phyloP scores from a whole-genome alignment of 2,797 vertebrate genomes.

The Nannoperca australis region DNA sequence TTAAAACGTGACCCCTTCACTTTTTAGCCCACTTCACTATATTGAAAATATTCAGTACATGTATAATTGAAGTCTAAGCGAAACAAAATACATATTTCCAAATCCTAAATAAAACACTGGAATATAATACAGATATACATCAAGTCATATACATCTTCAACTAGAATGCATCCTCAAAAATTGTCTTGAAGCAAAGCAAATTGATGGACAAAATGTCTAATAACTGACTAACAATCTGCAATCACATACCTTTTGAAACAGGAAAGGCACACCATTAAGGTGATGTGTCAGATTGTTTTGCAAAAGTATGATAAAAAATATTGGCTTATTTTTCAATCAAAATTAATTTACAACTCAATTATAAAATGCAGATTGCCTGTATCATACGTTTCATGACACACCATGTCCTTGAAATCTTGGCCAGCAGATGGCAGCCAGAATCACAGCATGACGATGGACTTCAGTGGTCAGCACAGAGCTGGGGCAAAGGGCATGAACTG shows the following conservation, averaged over 20 bases:
- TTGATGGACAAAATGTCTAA: no score
- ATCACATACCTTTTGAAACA: not conserved
- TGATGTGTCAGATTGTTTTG: not conserved
- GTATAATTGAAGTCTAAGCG: not conserved
- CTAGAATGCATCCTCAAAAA: not conserved
- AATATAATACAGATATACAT: no score
- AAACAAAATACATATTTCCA: not conserved
- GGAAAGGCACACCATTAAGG: not conserved
- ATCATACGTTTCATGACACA: not conserved
- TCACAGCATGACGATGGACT: constrained; percentile 6
- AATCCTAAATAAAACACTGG: not conserved
- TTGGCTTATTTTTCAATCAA: no score
- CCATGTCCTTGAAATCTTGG: not conserved
- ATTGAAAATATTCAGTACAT: not conserved
- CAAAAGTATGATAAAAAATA: not conserved
- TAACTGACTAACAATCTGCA: not conserved
- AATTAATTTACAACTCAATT: not conserved
- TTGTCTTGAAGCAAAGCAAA: not conserved
- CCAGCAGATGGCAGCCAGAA: constrained; percentile 72
- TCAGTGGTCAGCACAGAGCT: not conserved
- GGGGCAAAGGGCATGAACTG: not conserved
- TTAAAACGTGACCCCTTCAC: not conserved
- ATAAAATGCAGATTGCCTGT: not conserved
- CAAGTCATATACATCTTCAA: no score
- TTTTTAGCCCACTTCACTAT: not conserved